phyloP scores from a whole-genome alignment of 2,888 invertebrate genomes.

The Habrosyne pyritoides region DNA sequence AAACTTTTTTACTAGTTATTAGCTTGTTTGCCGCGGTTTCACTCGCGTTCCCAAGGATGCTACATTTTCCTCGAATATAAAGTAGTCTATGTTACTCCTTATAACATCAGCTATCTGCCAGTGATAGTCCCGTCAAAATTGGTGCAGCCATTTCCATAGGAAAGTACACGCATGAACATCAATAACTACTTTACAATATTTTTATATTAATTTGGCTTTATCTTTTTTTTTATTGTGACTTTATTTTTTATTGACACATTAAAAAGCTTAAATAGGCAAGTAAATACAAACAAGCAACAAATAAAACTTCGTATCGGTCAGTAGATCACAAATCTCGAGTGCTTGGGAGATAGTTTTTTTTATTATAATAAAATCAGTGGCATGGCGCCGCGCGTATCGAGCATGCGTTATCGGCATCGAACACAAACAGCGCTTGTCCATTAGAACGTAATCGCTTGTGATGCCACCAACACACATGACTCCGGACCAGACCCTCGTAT shows the following conservation, averaged over 20 bases:
- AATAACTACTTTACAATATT: no score
- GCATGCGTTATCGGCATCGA: constrained; percentile 70
- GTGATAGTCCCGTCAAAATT: no score
- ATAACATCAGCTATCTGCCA: no score
- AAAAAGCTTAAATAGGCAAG: constrained; percentile 1
- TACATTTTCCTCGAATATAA: no score
- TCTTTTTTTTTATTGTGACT: constrained; percentile 11
- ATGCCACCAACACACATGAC: constrained; percentile 77
- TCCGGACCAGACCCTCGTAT: constrained; percentile 56
- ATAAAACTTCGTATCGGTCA: constrained; percentile 49
- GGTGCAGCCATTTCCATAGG: no score
- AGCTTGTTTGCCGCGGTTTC: no score
- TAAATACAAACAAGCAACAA: constrained; percentile 29
- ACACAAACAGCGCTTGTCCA: constrained; percentile 83
- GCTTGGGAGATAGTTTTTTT: constrained; percentile 48
- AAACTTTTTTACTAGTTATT: no score
- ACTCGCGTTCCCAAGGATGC: no score
- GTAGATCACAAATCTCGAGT: constrained; percentile 62
- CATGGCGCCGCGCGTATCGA: constrained; percentile 81
- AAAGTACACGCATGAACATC: no score
- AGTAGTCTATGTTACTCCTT: no score
- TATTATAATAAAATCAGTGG: constrained; percentile 71
- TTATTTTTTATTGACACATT: background rate
- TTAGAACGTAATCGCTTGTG: constrained; percentile 83
- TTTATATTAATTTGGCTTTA: constrained; percentile 7